phyloP scores from a whole-genome alignment of 2,113 vertebrate genomes.

The Silurus glanis region DNA sequence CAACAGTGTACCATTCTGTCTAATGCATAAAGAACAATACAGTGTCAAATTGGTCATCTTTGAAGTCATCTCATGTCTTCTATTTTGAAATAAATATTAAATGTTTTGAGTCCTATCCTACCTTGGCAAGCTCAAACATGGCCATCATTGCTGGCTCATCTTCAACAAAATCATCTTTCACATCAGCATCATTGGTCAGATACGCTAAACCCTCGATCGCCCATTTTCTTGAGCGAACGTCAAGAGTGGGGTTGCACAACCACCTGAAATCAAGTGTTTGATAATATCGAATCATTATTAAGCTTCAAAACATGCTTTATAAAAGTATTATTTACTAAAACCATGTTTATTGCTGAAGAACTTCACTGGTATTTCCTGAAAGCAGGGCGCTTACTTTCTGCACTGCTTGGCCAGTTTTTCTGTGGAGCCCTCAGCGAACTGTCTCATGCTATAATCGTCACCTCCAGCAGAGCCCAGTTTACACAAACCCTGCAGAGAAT shows the following conservation, averaged over 20 bases:
- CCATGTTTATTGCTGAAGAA: not conserved
- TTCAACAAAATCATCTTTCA: conserved; percentile 97
- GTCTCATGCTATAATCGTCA: conserved; percentile 89
- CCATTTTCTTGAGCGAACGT: conserved; percentile 90
- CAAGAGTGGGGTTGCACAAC: conserved; percentile 87
- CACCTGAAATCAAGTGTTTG: conserved; percentile 72
- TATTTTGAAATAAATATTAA: not conserved
- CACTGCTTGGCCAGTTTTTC: conserved; percentile 97
- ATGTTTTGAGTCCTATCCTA: conserved; percentile 49
- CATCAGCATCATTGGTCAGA: conserved; percentile 92
- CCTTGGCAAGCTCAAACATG: conserved; percentile 96
- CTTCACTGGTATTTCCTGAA: not conserved
- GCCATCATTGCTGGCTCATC: conserved; percentile 88
- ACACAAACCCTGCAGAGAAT: conserved; percentile 85
- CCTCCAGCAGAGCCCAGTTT: conserved; percentile 97
- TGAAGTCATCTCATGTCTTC: not conserved
- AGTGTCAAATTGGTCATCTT: not conserved
- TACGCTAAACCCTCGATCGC: conserved; percentile 93
- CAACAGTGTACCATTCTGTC: not conserved
- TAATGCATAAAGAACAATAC: not conserved
- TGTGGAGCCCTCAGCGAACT: conserved; percentile 97
- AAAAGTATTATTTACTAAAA: not conserved
- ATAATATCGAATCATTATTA: not conserved
- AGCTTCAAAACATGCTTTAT: not conserved
- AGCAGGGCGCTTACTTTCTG: conserved; percentile 83